Conservation (phyloP, 2,113 vertebrate genomes). For the Pithys albifrons region DNA sequence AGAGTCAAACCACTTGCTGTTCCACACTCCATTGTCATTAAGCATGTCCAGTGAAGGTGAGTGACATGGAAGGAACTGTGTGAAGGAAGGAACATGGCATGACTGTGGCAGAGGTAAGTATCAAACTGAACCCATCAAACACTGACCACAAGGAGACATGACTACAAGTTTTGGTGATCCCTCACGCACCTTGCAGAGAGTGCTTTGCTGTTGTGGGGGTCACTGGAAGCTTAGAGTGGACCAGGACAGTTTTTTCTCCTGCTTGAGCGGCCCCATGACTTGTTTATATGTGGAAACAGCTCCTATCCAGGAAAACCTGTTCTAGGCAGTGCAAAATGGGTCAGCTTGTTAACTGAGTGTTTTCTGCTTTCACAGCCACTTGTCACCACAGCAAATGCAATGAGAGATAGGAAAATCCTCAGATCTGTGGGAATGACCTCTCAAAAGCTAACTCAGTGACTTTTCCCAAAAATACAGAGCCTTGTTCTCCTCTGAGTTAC, state of each 20-base stretch:
- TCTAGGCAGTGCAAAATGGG: background rate
- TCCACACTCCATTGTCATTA: background rate
- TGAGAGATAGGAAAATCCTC: background rate
- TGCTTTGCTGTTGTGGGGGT: accelerated
- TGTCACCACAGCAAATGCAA: background rate
- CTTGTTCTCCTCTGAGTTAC: background rate
- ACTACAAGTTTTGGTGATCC: accelerated
- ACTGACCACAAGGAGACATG: background rate
- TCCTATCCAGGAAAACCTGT: background rate
- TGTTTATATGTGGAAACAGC: background rate
- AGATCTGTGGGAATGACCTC: background rate
- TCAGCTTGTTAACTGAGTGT: background rate
- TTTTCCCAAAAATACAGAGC: background rate
- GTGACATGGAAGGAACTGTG: background rate
- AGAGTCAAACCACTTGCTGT: background rate
- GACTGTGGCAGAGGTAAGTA: background rate
- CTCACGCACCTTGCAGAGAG: accelerated
- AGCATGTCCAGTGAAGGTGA: background rate
- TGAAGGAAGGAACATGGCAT: background rate
- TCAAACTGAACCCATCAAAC: background rate
- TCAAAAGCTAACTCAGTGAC: background rate
- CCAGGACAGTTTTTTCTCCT: background rate
- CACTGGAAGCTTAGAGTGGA: background rate
- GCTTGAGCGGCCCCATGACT: background rate
- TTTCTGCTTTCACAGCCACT: background rate